A percentile compares a stretch with the other conserved stretches of the same genome.
phyloP scores from a whole-genome alignment of 2,888 invertebrate genomes.

The Idaea aversata region DNA sequence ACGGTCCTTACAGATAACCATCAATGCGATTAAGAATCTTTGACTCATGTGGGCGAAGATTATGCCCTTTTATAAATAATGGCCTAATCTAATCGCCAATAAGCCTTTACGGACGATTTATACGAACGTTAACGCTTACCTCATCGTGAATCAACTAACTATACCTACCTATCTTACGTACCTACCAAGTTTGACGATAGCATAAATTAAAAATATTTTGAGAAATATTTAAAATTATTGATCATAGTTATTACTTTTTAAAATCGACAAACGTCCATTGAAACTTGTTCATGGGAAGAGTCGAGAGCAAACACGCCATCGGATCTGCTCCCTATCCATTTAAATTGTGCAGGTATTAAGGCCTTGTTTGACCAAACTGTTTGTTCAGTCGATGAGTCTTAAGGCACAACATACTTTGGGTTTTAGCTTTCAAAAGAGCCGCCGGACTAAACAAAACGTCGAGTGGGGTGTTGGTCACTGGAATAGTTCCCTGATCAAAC shows the following conservation, averaged over 20 bases:
- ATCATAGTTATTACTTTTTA: constrained; percentile 25
- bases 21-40: constrained; percentile 43
- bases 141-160: neutral
- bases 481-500: constrained; percentile 72
- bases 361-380: constrained; percentile 64
- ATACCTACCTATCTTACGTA: constrained; percentile 5
- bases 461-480: constrained; percentile 60
- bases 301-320: constrained; percentile 43
- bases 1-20: constrained; percentile 55
- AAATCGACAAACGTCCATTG: constrained; percentile 35
- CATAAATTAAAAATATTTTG: constrained; percentile 9
- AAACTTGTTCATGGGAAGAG: constrained; percentile 56
- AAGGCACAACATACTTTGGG: constrained; percentile 77
- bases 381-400: constrained; percentile 72
- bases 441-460: constrained; percentile 64
- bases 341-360: constrained; percentile 74
- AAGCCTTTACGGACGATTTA: constrained; percentile 20
- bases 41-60: constrained; percentile 30
- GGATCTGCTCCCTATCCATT: constrained; percentile 73
- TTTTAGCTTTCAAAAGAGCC: constrained; percentile 79
- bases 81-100: constrained; percentile 27
- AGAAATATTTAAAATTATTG: constrained; percentile 13
- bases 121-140: neutral
- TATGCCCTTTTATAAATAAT: constrained; percentile 45
- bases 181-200: constrained; percentile 6